Percentiles rank a stretch among this genome's conserved stretches.
Conservation (phyloP, 2,797 vertebrate genomes). For the Lepilemur ruficaudatus region DNA sequence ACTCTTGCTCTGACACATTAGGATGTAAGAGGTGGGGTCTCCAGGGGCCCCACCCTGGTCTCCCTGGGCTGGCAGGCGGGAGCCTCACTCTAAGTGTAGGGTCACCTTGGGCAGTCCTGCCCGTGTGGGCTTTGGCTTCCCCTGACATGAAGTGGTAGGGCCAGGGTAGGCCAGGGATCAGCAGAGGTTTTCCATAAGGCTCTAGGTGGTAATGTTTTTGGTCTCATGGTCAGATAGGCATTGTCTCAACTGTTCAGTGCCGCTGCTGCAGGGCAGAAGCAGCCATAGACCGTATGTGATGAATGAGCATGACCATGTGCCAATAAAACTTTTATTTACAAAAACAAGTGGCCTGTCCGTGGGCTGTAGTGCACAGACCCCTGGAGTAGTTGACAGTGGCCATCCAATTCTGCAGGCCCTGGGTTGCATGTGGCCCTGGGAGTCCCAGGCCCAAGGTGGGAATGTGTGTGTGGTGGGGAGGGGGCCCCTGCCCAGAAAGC, state of each 20-base stretch:
- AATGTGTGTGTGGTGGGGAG: not conserved
- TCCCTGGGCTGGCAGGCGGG: not conserved
- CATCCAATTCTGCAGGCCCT: not conserved
- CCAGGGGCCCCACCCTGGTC: not conserved
- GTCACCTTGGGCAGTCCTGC: not conserved
- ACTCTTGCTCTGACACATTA: not conserved
- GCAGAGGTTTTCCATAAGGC: accelerated
- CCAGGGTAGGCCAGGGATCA: accelerated
- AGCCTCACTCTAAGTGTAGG: not conserved
- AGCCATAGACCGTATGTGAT: accelerated
- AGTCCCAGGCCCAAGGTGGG: not conserved
- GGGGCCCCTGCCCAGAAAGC: not conserved
- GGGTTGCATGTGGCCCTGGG: not conserved
- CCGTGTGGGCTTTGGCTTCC: not conserved
- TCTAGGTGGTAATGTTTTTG: accelerated
- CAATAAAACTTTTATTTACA: not conserved
- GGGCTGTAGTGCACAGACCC: accelerated
- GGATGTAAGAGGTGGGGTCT: no score
- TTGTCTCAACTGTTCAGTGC: no score
- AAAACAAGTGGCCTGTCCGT: accelerated
- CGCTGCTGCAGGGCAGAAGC: accelerated
- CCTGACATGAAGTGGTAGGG: not conserved
- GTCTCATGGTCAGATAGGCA: accelerated
- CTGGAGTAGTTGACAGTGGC: no score
- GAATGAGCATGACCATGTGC: accelerated